These are phyloP conservation scores for Microcaecilia unicolor DNA, from an alignment of 2,797 vertebrate genomes.

Conservation along the genomic window DNA sequence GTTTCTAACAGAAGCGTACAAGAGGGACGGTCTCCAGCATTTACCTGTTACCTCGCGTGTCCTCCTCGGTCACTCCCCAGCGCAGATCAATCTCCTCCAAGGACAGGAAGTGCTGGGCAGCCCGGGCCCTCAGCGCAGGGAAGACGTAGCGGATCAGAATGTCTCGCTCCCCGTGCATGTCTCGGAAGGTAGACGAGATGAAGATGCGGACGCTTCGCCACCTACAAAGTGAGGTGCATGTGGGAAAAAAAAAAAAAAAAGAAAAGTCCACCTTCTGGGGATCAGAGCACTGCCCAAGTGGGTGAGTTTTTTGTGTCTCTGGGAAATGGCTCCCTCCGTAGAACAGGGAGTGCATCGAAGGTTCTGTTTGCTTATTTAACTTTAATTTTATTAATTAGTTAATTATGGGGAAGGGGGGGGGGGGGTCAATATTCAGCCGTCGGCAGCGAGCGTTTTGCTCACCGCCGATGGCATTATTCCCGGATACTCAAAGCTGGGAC, in stretches of 20 bases:
- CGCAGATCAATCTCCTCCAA: conserved; percentile 80
- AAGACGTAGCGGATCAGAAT: conserved; percentile 67
- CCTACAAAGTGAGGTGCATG: conserved; percentile 31
- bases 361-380: too few species aligned
- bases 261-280: not conserved
- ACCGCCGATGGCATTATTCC: too few species aligned
- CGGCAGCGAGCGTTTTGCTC: too few species aligned
- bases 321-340: not conserved
- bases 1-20: too few species aligned
- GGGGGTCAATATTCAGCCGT: too few species aligned
- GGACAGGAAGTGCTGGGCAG: conserved; percentile 48
- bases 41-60: conserved; percentile 53
- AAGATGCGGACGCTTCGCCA: conserved; percentile 73
- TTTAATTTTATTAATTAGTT: too few species aligned
- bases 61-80: conserved; percentile 82
- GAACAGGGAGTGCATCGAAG: too few species aligned
- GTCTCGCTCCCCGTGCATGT: conserved; percentile 82
- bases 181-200: conserved; percentile 84
- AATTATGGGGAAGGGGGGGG: too few species aligned
- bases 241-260: too few species aligned
- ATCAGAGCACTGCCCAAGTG: too few species aligned
- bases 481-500: too few species aligned
- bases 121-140: conserved; percentile 68
- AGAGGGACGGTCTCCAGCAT: not conserved
- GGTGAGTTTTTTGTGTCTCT: too few species aligned